Base-by-base conservation (phyloP, 1,140 invertebrate genomes). In the Zaprionus lachaisei region DNA sequence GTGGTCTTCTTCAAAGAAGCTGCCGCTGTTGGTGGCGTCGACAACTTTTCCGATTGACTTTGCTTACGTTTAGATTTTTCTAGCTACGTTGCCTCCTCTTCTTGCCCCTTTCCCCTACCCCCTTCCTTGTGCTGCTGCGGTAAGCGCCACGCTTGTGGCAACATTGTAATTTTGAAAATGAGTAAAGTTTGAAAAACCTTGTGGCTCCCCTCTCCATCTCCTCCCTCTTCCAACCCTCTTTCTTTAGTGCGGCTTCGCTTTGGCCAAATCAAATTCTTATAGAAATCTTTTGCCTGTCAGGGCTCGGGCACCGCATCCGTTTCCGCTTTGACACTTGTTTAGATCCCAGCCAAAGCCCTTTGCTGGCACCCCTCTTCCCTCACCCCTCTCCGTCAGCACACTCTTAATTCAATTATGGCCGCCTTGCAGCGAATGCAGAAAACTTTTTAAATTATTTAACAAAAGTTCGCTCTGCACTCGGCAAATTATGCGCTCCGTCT, bases 81-180 rank as follows among this genome's bases (percentile, higher is more conserved):
- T 75, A 90, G 85, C 67, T 58, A 51, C 49, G 37, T 15, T 61
- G 28, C 64, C 81, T 56, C 60, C 47, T 31, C 58, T 11, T 41
- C 15, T 15, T 24, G 12, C n/a, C 26, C 38, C 38, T 34, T 44
- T 15, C 22, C 12, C 56, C 68, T 24, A 17, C 15, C 22, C 12
- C 56, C 68, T 24, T 28, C 63, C 34, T 63, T 31, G 26, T 73
- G 68, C 44, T 83, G 75, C 57, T 90, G 86, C 64, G 84, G 84
- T 89, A 70, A 81, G 66, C 72, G 83, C 72, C 83, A 75, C 80
- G 87, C 87, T 87, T 83, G 81, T 80, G 89, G 89, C 77, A 86
- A 91, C 89, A 91, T 91, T 91, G 89, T 91, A 92, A 91, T 92
- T 92, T 92, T 91, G 86, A 92, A 92, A 92, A 92, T 92, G 86